A percentile compares a stretch with the other conserved stretches of the same genome.
Evolutionary conservation across 2,888 invertebrate genomes (phyloP).

Genomic region (Sturmia bella): DNA sequence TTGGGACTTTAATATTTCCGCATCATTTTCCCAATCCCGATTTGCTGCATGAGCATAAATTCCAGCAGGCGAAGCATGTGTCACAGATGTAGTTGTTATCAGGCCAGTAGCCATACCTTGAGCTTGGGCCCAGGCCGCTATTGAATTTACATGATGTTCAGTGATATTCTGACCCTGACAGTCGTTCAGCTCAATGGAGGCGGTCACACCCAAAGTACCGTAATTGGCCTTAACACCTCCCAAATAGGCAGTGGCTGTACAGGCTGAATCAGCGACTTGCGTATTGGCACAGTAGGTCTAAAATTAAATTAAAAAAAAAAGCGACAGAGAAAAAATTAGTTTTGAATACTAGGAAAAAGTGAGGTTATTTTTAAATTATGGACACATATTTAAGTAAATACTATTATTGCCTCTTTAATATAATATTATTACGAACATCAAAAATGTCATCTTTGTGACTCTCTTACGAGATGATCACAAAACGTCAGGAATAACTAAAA

Average conservation of each 20-base stretch:
- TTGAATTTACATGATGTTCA: conserved; percentile 85
- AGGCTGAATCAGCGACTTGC: conserved; percentile 93
- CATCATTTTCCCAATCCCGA: conserved; percentile 88
- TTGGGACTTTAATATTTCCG: conserved; percentile 83
- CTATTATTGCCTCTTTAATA: too few relatives aligned
- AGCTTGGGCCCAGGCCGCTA: conserved; percentile 88
- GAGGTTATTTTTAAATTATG: too few relatives aligned
- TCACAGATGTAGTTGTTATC: conserved; percentile 90
- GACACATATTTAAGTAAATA: too few relatives aligned
- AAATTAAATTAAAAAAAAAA: conserved; percentile 60
- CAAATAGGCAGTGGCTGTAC: conserved; percentile 91
- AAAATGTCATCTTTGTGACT: too few relatives aligned
- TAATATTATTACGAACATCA: too few relatives aligned
- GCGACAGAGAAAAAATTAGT: neutral
- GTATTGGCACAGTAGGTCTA: conserved; percentile 90
- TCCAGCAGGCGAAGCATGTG: conserved; percentile 90
- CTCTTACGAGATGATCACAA: too few relatives aligned
- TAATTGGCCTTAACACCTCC: conserved; percentile 90
- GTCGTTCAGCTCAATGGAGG: conserved; percentile 85
- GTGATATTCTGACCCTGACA: conserved; percentile 85
- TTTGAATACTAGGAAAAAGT: too few relatives aligned
- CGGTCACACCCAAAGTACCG: conserved; percentile 89
- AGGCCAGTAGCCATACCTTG: conserved; percentile 86
- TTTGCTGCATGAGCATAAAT: conserved; percentile 88
- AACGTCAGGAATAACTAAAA: too few relatives aligned